Percentiles rank a stretch among this genome's conserved stretches.
These are phyloP conservation scores for Lepus oiostolus DNA, from an alignment of 2,797 vertebrate species.

Conservation along the genomic window DNA sequence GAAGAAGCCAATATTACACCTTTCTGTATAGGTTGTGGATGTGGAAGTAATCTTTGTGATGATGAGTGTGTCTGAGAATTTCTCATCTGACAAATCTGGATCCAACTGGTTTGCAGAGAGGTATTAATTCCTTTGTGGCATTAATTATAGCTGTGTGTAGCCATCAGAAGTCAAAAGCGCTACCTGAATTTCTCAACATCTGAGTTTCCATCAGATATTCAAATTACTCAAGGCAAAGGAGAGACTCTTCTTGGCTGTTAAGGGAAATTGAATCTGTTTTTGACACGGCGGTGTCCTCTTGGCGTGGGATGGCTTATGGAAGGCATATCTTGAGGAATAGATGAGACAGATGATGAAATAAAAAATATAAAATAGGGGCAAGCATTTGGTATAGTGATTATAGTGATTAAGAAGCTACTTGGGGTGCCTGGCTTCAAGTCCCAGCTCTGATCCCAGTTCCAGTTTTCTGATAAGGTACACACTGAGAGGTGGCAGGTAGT, in stretches of 20 bases:
- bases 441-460: no score
- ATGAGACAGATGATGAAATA: not conserved
- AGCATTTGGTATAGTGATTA: not conserved
- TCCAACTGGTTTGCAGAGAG: slow-evolving; percentile 18
- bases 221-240: not conserved
- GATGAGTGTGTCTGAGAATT: not conserved
- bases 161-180: slow-evolving; percentile 37
- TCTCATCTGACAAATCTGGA: not conserved
- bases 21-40: not conserved
- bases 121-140: not conserved
- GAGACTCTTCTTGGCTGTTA: not conserved
- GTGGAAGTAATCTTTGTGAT: not conserved
- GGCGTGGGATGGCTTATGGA: not conserved
- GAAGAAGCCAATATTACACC: not conserved
- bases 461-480: no score
- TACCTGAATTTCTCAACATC: slow-evolving; percentile 29
- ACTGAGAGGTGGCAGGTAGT: no score
- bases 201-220: slow-evolving; percentile 32
- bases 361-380: slow-evolving; percentile 10
- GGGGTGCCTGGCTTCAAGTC: no score
- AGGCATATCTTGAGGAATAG: not conserved
- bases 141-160: slow-evolving; percentile 62
- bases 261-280: not conserved
- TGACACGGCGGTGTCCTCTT: not conserved
- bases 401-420: no score